Percentiles rank a stretch among this genome's conserved stretches.
phyloP scores from a whole-genome alignment of 2,797 vertebrate genomes.

The Phataginus tricuspis region DNA sequence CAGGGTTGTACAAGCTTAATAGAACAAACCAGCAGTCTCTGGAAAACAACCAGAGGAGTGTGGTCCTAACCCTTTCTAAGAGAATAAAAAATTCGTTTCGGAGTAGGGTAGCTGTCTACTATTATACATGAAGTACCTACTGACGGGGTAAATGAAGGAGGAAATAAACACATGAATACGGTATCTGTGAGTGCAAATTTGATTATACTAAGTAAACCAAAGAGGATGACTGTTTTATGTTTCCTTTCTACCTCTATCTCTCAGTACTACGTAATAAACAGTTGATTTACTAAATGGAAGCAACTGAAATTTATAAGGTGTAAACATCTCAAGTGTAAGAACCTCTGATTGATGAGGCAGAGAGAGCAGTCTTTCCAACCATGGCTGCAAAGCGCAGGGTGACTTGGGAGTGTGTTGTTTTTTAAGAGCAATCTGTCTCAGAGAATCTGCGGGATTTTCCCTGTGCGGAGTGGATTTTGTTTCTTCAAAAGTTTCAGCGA shows the following conservation, averaged over 20 bases:
- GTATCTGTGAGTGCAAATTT: conserved; percentile 42
- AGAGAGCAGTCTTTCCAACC: conserved; percentile 15
- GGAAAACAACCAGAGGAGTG: background rate
- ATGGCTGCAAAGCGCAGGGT: background rate
- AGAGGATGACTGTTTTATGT: conserved; percentile 27
- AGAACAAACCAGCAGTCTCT: background rate
- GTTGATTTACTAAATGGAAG: conserved; percentile 68
- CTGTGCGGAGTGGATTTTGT: background rate
- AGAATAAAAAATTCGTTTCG: conserved; percentile 1
- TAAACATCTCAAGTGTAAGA: conserved; percentile 47
- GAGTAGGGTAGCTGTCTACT: background rate
- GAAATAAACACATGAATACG: background rate
- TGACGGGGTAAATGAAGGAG: background rate
- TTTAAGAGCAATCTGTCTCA: background rate
- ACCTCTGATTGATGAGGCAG: conserved; percentile 49
- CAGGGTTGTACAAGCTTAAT: background rate
- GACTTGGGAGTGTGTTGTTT: background rate
- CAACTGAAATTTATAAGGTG: conserved; percentile 38
- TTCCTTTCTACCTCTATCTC: background rate
- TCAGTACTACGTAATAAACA: background rate
- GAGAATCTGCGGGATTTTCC: background rate
- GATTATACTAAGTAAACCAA: conserved; percentile 66
- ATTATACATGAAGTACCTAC: conserved; percentile 3
- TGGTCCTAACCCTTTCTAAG: background rate
- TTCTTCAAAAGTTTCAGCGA: background rate